Base-by-base conservation (phyloP, 2,888 invertebrate species). In the Scrobipalpa atriplicella region DNA sequence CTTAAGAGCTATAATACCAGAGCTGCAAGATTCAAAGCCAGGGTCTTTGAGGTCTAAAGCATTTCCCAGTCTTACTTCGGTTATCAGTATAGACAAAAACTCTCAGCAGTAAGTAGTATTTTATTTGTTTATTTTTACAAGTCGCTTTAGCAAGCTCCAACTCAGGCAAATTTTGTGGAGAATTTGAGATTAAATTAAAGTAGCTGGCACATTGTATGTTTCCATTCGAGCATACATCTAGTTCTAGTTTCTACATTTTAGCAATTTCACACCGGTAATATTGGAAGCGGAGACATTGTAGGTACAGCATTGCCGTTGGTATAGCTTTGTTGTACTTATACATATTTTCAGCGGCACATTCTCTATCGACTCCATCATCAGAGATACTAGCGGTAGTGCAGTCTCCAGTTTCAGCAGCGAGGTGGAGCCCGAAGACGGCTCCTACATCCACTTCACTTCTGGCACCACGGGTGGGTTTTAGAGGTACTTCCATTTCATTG, bases 381-480 rank as follows among this genome's bases (percentile, higher is more conserved):
- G 71, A 8, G 78, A 80, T 0, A 78, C 82, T 60, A 76, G 70
- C 39, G 82, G 79, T 51, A 78, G 73, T 36, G 81, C 83, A 10
- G 79, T 86, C 18, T 81, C 86, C 0, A 77, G 75, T 62, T 89
- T 87, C 65, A 94, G 95, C 74, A 82, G 86, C 18, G 87, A 90
- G 36, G 90, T 97, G 5, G 94, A 94, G 63, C 94, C 96, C 13
- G 95, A 95, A 77, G 95, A 95, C 65, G 95, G 96, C 2, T 94
- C 94, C 71, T 95, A 96, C 79, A 96, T 98, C 73, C 95, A 97
- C 82, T 97, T 97, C 78, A 98, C 98, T 5, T 98, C 98, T 8
- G 93, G 93, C 0, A 92, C 93, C 21, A 93, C 93, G 43, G 75
- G 94, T 94, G 78, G 78, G 83, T 68, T 16, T 21, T 41, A 52